A percentile compares a stretch with the other conserved stretches of the same genome.
These are phyloP conservation scores for Drosophila lutescens DNA, from an alignment of 2,888 invertebrate genomes.

Conservation along the genomic window DNA sequence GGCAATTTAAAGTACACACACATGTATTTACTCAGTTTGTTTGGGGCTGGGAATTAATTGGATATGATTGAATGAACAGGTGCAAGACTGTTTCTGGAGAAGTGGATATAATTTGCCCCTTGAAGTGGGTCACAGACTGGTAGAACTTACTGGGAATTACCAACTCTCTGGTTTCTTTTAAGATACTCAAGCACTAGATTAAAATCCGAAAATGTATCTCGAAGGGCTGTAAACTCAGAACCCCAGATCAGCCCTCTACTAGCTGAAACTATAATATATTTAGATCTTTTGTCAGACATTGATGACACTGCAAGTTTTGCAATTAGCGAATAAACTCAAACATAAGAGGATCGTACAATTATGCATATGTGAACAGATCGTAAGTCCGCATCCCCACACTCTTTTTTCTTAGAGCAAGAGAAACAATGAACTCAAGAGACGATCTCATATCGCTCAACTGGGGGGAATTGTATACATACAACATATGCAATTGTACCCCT, in stretches of 20 bases:
- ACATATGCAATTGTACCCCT: constrained; percentile 70
- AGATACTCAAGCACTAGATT: no score
- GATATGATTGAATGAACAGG: constrained; percentile 28
- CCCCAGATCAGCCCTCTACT: not conserved
- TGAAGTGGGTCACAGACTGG: not conserved
- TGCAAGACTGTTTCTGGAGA: constrained; percentile 13
- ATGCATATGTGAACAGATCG: not conserved
- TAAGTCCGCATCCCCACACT: not conserved
- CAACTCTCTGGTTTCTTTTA: no score
- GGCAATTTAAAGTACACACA: constrained; percentile 53
- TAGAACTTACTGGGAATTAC: not conserved
- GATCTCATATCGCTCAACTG: constrained; percentile 35
- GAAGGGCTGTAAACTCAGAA: not conserved
- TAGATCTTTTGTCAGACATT: not conserved
- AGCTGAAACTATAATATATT: not conserved
- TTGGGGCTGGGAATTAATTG: constrained; percentile 17
- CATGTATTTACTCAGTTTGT: not conserved
- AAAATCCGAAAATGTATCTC: no score
- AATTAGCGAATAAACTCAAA: constrained; percentile 4
- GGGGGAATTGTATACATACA: constrained; percentile 12
- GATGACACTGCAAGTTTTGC: constrained; percentile 1
- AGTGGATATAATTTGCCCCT: not conserved
- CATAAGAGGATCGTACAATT: not conserved
- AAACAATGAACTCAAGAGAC: constrained; percentile 30
- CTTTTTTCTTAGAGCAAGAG: constrained; percentile 3